A percentile compares a stretch with the other conserved stretches of the same genome.
These are phyloP conservation scores for Holothuria scabra DNA, from an alignment of 53 echinoderm and acorn worm species.

Conservation along the genomic window DNA sequence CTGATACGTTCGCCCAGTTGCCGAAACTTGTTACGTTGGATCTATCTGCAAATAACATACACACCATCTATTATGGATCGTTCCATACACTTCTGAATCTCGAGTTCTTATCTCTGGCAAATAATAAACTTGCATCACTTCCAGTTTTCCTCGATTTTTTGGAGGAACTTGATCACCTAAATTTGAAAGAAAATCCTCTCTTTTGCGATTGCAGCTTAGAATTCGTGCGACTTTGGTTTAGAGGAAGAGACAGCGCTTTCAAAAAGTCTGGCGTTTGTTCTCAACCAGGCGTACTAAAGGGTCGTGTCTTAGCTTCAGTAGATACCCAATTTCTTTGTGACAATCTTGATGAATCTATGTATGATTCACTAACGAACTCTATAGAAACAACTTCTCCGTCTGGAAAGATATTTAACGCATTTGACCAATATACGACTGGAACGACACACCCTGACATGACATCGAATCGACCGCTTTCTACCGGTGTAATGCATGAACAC, in stretches of 20 bases:
- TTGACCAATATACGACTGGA: too few species aligned
- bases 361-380: not conserved
- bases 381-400: too few species aligned
- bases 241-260: not conserved
- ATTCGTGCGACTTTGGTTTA: conserved; percentile 52
- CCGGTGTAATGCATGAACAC: too few species aligned
- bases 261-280: conserved; percentile 32
- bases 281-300: conserved; percentile 34
- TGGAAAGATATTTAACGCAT: too few species aligned
- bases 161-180: conserved; percentile 15
- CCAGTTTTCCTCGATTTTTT: conserved; percentile 48
- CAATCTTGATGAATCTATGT: not conserved
- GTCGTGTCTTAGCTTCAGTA: conserved; percentile 17
- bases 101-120: conserved; percentile 45
- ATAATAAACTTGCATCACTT: conserved; percentile 52
- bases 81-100: conserved; percentile 47
- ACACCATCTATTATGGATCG: conserved; percentile 41
- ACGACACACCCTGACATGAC: too few species aligned
- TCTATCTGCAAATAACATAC: conserved; percentile 52
- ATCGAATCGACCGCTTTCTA: too few species aligned
- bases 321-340: not conserved
- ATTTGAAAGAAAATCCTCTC: conserved; percentile 59
- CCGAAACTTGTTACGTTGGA: conserved; percentile 40
- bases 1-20: conserved; percentile 59
- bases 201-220: conserved; percentile 66